These are phyloP conservation scores for Diadegma fenestrale DNA, from an alignment of 2,888 invertebrate genomes.

Conservation along the genomic window DNA sequence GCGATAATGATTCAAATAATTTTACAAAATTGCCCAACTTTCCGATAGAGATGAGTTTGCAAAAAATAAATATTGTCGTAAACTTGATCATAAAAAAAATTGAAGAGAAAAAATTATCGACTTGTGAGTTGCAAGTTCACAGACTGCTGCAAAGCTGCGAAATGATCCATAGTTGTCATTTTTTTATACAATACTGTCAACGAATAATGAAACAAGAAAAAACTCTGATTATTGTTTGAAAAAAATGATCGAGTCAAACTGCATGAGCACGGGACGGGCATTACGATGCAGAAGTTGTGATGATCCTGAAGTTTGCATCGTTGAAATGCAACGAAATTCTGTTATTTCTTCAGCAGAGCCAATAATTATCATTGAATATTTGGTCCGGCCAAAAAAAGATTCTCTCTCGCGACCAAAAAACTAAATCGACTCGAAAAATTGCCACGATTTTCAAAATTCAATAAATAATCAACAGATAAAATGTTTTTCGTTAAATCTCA, in stretches of 20 bases:
- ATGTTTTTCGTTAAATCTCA: too few species aligned
- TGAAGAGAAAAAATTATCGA: background rate
- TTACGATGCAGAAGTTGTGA: background rate
- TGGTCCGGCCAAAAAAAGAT: too few species aligned
- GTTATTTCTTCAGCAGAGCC: too few species aligned
- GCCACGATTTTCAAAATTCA: too few species aligned
- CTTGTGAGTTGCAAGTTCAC: background rate
- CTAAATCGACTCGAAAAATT: too few species aligned
- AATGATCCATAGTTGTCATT: background rate
- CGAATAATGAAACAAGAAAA: background rate
- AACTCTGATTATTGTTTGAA: background rate
- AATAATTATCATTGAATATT: too few species aligned
- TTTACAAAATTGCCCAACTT: background rate
- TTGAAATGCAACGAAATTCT: too few species aligned
- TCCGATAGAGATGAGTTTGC: background rate
- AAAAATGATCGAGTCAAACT: background rate
- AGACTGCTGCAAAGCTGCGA: background rate
- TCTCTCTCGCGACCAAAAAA: too few species aligned
- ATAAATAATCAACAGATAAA: too few species aligned
- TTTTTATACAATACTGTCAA: background rate
- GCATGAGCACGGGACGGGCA: background rate
- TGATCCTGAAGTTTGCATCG: too few species aligned
- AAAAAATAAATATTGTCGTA: background rate
- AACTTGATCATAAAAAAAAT: background rate
- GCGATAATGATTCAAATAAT: background rate